Conservation (phyloP, 2,888 invertebrate genomes). For the Lithosia quadra region DNA sequence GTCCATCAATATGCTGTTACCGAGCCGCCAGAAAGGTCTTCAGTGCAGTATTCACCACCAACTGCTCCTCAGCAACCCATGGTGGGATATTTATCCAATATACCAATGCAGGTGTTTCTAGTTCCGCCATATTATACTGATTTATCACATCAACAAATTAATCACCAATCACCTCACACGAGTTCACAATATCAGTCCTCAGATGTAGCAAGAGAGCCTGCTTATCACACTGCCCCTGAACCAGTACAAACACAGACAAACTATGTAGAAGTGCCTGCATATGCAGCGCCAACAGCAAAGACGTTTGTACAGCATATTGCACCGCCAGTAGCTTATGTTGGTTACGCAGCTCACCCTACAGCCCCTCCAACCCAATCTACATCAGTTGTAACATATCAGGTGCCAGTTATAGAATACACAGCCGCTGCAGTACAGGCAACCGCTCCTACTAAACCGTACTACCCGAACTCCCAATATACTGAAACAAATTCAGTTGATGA, state of each 20-base stretch:
- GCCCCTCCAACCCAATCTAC: conserved; percentile 63
- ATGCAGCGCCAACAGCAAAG: conserved; percentile 66
- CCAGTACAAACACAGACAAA: conserved; percentile 67
- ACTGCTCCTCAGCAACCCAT: conserved; percentile 68
- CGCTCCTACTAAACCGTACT: conserved; percentile 64
- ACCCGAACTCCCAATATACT: conserved; percentile 63
- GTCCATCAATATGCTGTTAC: conserved; percentile 81
- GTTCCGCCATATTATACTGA: conserved; percentile 79
- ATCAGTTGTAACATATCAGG: conserved; percentile 68
- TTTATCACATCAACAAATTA: conserved; percentile 56
- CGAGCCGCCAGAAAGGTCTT: conserved; percentile 70
- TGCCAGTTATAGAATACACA: conserved; percentile 70
- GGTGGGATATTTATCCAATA: conserved; percentile 79
- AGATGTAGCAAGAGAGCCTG: conserved; percentile 49
- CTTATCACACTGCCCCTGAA: conserved; percentile 64
- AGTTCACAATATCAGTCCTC: conserved; percentile 63
- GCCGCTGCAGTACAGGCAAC: conserved; percentile 64
- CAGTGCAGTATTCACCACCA: conserved; percentile 58
- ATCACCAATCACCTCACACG: conserved; percentile 52
- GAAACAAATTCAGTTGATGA: conserved; percentile 71
- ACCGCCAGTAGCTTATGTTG: conserved; percentile 65
- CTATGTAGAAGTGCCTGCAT: conserved; percentile 72
- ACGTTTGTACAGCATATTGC: conserved; percentile 66
- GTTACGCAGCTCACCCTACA: conserved; percentile 69
- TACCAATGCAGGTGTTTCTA: conserved; percentile 82